Evolutionary conservation across 2,888 invertebrate genomes (phyloP), one percentile per base, ranked within the genome.

Genomic region (Caenorhabditis sp.): DNA sequence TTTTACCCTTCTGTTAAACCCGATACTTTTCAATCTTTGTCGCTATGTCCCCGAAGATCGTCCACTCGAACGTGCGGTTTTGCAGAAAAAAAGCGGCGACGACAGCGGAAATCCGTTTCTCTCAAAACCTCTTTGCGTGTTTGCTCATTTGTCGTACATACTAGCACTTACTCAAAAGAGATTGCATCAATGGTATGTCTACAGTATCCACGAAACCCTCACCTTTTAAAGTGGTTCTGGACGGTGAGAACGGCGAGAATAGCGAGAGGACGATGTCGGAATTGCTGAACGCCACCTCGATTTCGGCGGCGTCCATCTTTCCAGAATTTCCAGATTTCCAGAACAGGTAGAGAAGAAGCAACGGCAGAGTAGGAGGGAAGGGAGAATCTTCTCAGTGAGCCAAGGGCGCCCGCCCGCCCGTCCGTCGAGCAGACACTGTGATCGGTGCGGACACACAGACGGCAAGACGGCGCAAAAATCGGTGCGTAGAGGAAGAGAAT

Each of bases 281-380:
- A 17, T 81, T 76, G 35, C 50, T 71, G 53, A 83, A 73, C 56
- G 78, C 68, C 26, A 83, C 72, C 46, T 81, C 80, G 39, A 83
- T 68, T 50, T 80, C 80, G 43, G 83, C 83, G 8, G 83, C 83
- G 61, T 81, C 74, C 77, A 81, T 78, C 27, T 9, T 27, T 39
- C 2, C 15, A 15, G 27, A 22, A 32, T n/a, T n/a, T n/a, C n/a
- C n/a, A n/a, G n/a, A n/a, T n/a, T n/a, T n/a, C n/a, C n/a, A n/a
- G n/a, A n/a, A n/a, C n/a, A n/a, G n/a, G 26, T 13, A n/a, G 48
- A 27, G 48, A 35, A 35, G n/a, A 35, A 39, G 26, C 56, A 39
- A 35, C n/a, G 2, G 32, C 15, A 39, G 17, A 41, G 17, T 20
- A 6, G 15, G 26, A 61, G 50, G 37, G 22, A 50, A 27, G 56